phyloP scores from a whole-genome alignment of 2,797 vertebrate species.

The Anas bahamensis region DNA sequence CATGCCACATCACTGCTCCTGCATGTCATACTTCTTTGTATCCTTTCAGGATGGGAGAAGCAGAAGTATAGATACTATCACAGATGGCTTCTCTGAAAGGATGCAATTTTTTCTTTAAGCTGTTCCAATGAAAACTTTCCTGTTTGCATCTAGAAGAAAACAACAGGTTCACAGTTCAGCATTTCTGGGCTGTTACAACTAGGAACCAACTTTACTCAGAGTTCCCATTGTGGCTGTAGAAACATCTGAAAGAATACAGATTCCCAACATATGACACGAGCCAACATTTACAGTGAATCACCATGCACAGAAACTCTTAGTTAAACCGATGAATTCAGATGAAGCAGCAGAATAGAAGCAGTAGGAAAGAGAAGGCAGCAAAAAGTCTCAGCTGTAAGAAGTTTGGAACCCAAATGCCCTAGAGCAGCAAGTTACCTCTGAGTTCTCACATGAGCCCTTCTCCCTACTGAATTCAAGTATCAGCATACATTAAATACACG shows the following conservation, averaged over 20 bases:
- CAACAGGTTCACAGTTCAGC: constrained; percentile 21
- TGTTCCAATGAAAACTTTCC: constrained; percentile 33
- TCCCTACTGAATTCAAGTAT: background rate
- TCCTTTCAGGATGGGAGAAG: background rate
- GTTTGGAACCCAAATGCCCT: background rate
- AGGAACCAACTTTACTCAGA: background rate
- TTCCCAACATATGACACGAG: background rate
- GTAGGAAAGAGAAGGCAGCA: background rate
- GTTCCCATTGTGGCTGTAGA: constrained; percentile 6
- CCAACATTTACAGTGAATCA: constrained; percentile 34
- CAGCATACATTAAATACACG: background rate
- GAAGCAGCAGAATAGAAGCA: background rate
- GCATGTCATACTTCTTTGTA: background rate
- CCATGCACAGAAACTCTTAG: background rate
- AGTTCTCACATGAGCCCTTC: background rate
- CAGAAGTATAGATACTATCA: background rate
- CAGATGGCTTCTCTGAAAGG: background rate
- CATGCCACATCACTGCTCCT: background rate
- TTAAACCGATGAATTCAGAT: background rate
- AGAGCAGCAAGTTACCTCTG: background rate
- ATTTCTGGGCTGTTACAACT: background rate
- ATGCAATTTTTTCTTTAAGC: background rate
- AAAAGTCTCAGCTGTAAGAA: background rate
- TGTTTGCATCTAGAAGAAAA: constrained; percentile 31
- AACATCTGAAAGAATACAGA: constrained; percentile 1